Evolutionary conservation across 2,113 vertebrate genomes (phyloP), one percentile per base, ranked within the genome.

Genomic region (Myiagra hebetior): DNA sequence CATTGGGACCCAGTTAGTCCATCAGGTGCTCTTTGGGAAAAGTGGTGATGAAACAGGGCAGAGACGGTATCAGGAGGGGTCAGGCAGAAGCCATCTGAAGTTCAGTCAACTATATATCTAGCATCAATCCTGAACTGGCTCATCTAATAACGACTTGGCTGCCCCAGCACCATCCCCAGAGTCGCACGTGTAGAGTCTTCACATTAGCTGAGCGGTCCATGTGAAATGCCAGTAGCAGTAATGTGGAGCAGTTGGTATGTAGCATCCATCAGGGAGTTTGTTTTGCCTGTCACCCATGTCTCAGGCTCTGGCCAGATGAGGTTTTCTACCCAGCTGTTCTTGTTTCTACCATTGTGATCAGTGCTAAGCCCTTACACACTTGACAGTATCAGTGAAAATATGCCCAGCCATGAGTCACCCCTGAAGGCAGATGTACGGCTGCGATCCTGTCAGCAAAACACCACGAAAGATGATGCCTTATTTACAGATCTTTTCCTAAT

Each of bases 401-500:
- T 28, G 60, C 65, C 82, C 81, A 68, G 30, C 37, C 24, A 1
- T 69, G 82, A 90, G 46, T 75, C 62, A 74, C 50, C 50, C 68
- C 60, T 10, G 15, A 69, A 82, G 60, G 82, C 91, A 87, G 87
- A 83, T 69, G 77, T 78, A 67, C 0, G 31, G 70, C 65, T 63
- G 81, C 3, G 1, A 62, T 89, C 64, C 76, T 5, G 31, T 47
- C 16, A 11, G 59, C 46, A 73, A 62, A 77, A 37, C 37, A 17
- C 56, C 37, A 3, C 1, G 3, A 13, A 46, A 57, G 65, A 42
- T 2, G 0, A 10, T 47, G 42, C 42, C 2, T 0, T 53, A 16
- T 69, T 74, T 59, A 16, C 67, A 65, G 56, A 62, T 74, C 60
- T 73, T 73, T 77, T 63, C 65, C 55, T 3, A 0, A 28, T 1